Evolutionary conservation across 37 sponge, comb jelly and placozoan genomes (phyloP).

Genomic region (Petrosia ficiformis): DNA sequence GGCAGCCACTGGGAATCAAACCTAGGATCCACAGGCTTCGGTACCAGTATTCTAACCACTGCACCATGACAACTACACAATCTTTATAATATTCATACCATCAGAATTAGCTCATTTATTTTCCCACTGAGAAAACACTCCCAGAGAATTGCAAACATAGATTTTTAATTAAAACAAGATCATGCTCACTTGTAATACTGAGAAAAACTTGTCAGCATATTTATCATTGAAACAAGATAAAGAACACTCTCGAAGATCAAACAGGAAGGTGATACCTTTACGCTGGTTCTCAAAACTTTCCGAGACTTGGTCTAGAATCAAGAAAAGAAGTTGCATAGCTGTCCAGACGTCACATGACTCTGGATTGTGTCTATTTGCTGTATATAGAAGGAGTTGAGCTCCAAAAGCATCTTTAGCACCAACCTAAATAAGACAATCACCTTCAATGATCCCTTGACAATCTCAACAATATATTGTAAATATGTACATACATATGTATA

Average conservation of each 20-base stretch:
- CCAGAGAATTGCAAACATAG: too few species aligned
- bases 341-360: conserved; percentile 19
- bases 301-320: conserved; percentile 29
- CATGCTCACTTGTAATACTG: background rate
- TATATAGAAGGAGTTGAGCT: conserved; percentile 47
- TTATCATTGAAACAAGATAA: background rate
- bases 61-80: too few species aligned
- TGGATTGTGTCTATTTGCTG: conserved; percentile 17
- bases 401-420: conserved; percentile 33
- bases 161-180: too few species aligned
- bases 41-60: too few species aligned
- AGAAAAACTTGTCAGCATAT: background rate
- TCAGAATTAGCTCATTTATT: too few species aligned
- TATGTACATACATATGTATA: background rate
- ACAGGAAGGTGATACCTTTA: conserved; percentile 37
- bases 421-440: background rate
- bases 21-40: too few species aligned
- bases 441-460: background rate
- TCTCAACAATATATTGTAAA: too few species aligned
- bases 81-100: too few species aligned
- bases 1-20: too few species aligned
- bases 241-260: conserved; percentile 1
- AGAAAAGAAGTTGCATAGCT: conserved; percentile 44
- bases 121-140: too few species aligned
- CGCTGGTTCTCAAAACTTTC: conserved; percentile 17